These are phyloP conservation scores for Carposina sasakii DNA, from an alignment of 1,140 invertebrate species.

Conservation along the genomic window DNA sequence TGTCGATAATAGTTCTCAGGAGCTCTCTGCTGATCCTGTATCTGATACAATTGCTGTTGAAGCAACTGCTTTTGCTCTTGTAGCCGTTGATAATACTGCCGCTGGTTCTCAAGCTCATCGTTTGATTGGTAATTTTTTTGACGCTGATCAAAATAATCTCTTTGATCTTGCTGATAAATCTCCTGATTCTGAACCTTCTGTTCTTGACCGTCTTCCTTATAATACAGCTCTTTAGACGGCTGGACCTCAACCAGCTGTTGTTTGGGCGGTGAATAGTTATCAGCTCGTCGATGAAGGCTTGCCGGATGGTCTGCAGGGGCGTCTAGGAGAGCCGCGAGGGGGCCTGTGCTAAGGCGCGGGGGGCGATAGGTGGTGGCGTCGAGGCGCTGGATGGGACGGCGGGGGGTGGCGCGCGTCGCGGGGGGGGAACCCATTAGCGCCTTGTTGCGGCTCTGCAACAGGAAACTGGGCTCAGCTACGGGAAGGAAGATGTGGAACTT, in stretches of 20 bases:
- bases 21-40: slow-evolving; percentile 17
- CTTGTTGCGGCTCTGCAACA: slow-evolving; percentile 72
- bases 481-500: too few relatives aligned
- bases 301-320: slow-evolving; percentile 20
- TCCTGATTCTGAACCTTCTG: slow-evolving; percentile 8
- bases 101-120: slow-evolving; percentile 24
- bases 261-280: slow-evolving; percentile 37
- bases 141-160: background rate
- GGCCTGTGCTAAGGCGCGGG: slow-evolving; percentile 40
- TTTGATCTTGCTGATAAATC: slow-evolving; percentile 8
- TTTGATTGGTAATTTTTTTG: slow-evolving; percentile 5
- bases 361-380: slow-evolving; percentile 65
- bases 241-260: slow-evolving; percentile 36
- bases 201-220: slow-evolving; percentile 3
- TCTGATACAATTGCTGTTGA: slow-evolving; percentile 1
- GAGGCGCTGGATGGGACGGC: slow-evolving; percentile 34
- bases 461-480: slow-evolving; percentile 59
- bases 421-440: slow-evolving; percentile 42
- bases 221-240: slow-evolving; percentile 31
- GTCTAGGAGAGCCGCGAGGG: slow-evolving; percentile 23
- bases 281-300: slow-evolving; percentile 48
- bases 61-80: slow-evolving; percentile 14
- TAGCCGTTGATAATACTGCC: slow-evolving; percentile 19
- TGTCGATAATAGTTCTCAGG: too few relatives aligned
- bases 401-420: slow-evolving; percentile 21